Evolutionary conservation across 2,888 invertebrate genomes (phyloP), one percentile per base, ranked within the genome.

Genomic region (Drosophila testacea): DNA sequence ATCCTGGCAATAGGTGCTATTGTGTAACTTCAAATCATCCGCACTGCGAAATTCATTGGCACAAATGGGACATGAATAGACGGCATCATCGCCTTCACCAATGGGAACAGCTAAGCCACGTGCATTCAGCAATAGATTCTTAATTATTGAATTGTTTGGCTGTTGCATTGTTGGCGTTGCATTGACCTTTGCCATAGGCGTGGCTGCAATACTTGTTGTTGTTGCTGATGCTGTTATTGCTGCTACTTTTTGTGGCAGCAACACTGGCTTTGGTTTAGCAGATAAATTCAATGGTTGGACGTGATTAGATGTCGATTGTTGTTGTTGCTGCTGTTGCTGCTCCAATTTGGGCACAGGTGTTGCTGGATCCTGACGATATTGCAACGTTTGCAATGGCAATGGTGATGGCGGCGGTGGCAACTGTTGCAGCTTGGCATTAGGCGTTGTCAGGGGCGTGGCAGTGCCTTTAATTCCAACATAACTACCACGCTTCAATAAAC

Each of bases 1-100:
- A 27, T 95, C 96, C 92, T 96, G 96, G 90, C 97, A 97, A 91
- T 96, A 96, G 89, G 95, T 95, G 89, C 95, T 94, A 87, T 95
- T 95, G 91, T 98, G 97, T 65, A 96, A 94, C 90, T 96, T 96
- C 79, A 97, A 93, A 89, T 96, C 96, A 75, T 97, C 97, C 41
- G 95, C 95, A 81, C 96, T 96, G 89, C 96, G 94, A 89, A 96
- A 97, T 32, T 95, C 94, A 89, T 95, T 95, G 88, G 95, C 95
- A 91, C 97, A 98, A 57, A 95, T 93, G 0, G 95, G 95, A 89
- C 97, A 97, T 41, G 95, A 94, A 91, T 95, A 95, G 70, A 95
- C 93, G 4, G 94, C 94, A 74, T 94, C 94, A 2, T 95, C 78
- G 94, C 94, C 94, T 80, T 95, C 95, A 16, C 93, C 93, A 44